Percentiles rank a stretch among this genome's conserved stretches.
These are phyloP conservation scores for Euplexia lucipara DNA, from an alignment of 2,888 invertebrate genomes.

Conservation along the genomic window DNA sequence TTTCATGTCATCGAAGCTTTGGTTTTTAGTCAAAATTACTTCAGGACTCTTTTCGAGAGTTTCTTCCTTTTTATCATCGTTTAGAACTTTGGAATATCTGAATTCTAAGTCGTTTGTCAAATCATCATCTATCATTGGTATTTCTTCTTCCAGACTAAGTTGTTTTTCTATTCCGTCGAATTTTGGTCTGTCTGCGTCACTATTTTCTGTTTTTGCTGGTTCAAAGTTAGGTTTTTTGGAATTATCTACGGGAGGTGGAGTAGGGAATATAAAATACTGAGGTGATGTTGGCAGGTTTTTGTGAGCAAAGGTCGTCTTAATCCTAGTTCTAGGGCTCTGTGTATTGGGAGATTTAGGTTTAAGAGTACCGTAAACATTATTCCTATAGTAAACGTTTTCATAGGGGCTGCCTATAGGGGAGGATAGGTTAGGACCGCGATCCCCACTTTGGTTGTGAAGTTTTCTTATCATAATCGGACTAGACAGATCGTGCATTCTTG, in stretches of 20 bases:
- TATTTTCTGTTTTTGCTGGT: slow-evolving; percentile 32
- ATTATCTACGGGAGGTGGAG: slow-evolving; percentile 82
- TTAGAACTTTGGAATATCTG: slow-evolving; percentile 79
- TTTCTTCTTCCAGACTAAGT: slow-evolving; percentile 88
- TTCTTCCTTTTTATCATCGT: slow-evolving; percentile 69
- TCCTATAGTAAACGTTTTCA: slow-evolving; percentile 91
- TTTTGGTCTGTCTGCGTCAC: slow-evolving; percentile 60
- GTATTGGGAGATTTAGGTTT: slow-evolving; percentile 88
- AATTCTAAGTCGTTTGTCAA: slow-evolving; percentile 86
- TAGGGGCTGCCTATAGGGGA: slow-evolving; percentile 89
- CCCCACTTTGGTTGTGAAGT: slow-evolving; percentile 72
- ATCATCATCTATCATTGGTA: slow-evolving; percentile 90
- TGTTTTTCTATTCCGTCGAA: slow-evolving; percentile 87
- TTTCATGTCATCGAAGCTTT: slow-evolving; percentile 88
- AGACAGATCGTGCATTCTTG: slow-evolving; percentile 77
- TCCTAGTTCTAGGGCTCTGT: slow-evolving; percentile 91
- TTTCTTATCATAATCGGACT: slow-evolving; percentile 87
- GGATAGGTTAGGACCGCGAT: slow-evolving; percentile 61
- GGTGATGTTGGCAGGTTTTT: slow-evolving; percentile 85
- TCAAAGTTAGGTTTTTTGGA: slow-evolving; percentile 75
- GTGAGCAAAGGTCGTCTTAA: slow-evolving; percentile 91
- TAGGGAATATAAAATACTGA: slow-evolving; percentile 88
- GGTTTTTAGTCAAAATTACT: slow-evolving; percentile 75
- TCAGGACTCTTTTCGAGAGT: slow-evolving; percentile 59
- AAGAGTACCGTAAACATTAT: slow-evolving; percentile 75